Evolutionary conservation across 1,140 invertebrate species (phyloP).

Genomic region (Agraylea sexmaculata): DNA sequence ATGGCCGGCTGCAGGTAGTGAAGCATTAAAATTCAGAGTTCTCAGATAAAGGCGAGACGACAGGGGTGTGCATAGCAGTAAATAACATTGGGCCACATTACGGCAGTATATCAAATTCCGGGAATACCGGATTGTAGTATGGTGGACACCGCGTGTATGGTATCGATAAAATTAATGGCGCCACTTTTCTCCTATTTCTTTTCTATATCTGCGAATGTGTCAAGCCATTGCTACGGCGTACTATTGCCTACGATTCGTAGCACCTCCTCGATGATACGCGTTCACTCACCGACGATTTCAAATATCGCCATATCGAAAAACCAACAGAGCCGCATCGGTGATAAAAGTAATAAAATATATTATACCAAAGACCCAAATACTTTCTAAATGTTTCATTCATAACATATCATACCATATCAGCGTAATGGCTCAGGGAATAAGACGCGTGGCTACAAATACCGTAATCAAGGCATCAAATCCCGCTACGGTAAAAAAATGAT

Average conservation of each 20-base stretch:
- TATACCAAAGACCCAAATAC: no score
- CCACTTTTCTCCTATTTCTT: conserved; percentile 23
- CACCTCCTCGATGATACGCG: conserved; percentile 10
- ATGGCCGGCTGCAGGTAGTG: no score
- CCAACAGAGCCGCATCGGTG: conserved; percentile 7
- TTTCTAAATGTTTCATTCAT: no score
- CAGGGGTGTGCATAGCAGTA: conserved; percentile 4
- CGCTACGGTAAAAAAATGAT: no score
- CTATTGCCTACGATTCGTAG: no score
- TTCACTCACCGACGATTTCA: conserved; percentile 7
- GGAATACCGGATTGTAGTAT: conserved; percentile 10
- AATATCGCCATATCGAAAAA: conserved; percentile 12
- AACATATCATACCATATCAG: no score
- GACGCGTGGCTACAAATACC: no score
- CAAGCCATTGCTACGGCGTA: no score
- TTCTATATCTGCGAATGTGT: conserved; percentile 22
- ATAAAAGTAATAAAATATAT: no score
- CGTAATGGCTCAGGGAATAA: no score
- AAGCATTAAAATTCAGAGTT: background rate
- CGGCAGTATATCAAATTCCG: conserved; percentile 22
- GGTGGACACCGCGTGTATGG: conserved; percentile 22
- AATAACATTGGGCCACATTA: conserved; percentile 8
- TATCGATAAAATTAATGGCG: conserved; percentile 24
- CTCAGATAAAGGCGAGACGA: background rate
- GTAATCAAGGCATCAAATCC: no score